Evolutionary conservation across 1,140 invertebrate genomes (phyloP).

Genomic region (Armadillidium nasatum): DNA sequence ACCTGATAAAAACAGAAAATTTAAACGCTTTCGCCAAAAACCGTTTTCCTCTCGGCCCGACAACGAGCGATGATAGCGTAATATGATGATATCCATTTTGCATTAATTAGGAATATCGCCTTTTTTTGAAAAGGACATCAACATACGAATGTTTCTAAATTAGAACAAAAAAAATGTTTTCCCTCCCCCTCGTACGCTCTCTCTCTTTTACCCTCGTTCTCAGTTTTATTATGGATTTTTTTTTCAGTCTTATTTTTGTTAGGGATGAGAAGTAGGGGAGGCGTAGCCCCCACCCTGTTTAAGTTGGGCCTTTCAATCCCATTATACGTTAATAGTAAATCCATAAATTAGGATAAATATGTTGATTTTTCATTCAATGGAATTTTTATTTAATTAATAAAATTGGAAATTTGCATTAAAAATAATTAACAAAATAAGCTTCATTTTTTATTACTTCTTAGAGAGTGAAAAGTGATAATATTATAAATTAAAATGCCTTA

Average conservation of each 20-base stretch:
- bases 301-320: neutral
- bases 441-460: no score
- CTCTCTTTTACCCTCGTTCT: no score
- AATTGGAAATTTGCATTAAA: neutral
- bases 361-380: neutral
- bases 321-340: neutral
- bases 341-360: neutral
- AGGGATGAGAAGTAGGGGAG: neutral
- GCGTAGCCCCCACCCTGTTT: neutral
- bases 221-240: neutral
- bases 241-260: neutral
- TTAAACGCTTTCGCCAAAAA: neutral
- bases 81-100: neutral
- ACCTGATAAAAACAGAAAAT: neutral
- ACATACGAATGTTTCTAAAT: conserved; percentile 4
- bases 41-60: neutral
- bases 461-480: no score
- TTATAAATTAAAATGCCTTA: no score
- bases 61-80: neutral
- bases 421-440: conserved; percentile 5
- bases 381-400: neutral
- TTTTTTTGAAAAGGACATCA: neutral
- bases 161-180: no score
- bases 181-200: no score
- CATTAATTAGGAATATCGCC: neutral